A percentile compares a stretch with the other conserved stretches of the same genome.
Conservation (phyloP, 2,888 invertebrate genomes). For the Latheticus oryzae region DNA sequence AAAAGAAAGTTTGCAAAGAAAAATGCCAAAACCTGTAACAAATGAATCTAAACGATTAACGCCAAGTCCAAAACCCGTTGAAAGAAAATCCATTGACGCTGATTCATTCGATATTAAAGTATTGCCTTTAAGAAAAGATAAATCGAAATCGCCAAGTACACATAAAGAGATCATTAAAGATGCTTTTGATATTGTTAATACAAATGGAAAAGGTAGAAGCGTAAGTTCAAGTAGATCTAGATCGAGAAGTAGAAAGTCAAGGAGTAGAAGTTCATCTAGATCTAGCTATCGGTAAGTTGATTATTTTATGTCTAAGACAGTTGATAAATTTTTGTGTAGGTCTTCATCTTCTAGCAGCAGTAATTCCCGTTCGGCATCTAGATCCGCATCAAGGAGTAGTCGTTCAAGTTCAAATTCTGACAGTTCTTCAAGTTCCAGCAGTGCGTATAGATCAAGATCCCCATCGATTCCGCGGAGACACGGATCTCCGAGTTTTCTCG, state of each 20-base stretch:
- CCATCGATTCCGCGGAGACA: conserved; percentile 93
- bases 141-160: conserved; percentile 40
- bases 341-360: conserved; percentile 58
- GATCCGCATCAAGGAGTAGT: conserved; percentile 62
- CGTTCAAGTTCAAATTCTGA: conserved; percentile 68
- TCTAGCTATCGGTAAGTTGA: conserved; percentile 64
- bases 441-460: conserved; percentile 74
- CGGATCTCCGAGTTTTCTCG: conserved; percentile 94
- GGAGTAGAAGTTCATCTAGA: conserved; percentile 67
- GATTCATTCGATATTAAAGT: conserved; percentile 62
- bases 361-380: conserved; percentile 61
- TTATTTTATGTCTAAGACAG: too few species aligned
- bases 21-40: conserved; percentile 59
- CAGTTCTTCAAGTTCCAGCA: conserved; percentile 71
- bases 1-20: conserved; percentile 75
- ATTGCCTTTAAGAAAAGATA: conserved; percentile 55
- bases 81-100: conserved; percentile 53
- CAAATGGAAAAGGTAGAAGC: conserved; percentile 45
- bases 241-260: conserved; percentile 57
- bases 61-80: conserved; percentile 47
- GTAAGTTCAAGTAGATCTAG: conserved; percentile 57
- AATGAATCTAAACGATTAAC: conserved; percentile 36
- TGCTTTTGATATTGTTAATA: conserved; percentile 50
- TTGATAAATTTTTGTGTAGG: conserved; percentile 29
- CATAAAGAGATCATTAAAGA: conserved; percentile 49